Percentiles rank a stretch among this genome's conserved stretches.
These are phyloP conservation scores for Argyrosomus japonicus DNA, from an alignment of 2,113 vertebrate species.

Conservation along the genomic window DNA sequence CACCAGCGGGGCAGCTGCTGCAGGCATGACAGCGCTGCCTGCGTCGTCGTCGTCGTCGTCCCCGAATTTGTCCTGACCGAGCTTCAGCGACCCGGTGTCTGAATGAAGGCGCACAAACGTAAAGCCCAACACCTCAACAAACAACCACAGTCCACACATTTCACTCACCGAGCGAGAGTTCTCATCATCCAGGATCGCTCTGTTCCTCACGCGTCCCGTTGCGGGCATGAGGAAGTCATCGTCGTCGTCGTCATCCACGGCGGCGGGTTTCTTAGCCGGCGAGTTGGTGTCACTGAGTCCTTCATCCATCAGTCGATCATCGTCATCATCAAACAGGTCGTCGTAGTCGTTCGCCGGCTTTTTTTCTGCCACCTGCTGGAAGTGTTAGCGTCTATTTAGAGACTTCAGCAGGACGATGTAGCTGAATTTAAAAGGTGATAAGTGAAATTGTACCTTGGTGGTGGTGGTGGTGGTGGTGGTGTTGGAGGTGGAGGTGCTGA, in stretches of 20 bases:
- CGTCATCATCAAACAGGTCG: slow-evolving; percentile 92
- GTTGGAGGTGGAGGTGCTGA: slow-evolving; percentile 64
- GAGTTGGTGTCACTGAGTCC: slow-evolving; percentile 81
- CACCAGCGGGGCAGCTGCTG: slow-evolving; percentile 58
- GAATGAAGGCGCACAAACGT: slow-evolving; percentile 18
- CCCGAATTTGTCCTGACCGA: slow-evolving; percentile 71
- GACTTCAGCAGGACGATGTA: background rate
- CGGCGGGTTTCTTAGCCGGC: slow-evolving; percentile 77
- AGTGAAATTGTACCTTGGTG: slow-evolving; percentile 43
- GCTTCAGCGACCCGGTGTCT: slow-evolving; percentile 88
- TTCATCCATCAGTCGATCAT: slow-evolving; percentile 85
- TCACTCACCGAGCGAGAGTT: slow-evolving; percentile 90
- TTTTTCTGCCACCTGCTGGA: slow-evolving; percentile 42
- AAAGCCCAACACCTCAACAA: too few relatives aligned
- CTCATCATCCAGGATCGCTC: slow-evolving; percentile 89
- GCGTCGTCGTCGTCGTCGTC: slow-evolving; percentile 77
- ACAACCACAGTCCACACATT: too few relatives aligned
- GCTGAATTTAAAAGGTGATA: background rate
- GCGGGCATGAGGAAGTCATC: slow-evolving; percentile 84
- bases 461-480: background rate
- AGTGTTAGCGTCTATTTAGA: too few relatives aligned
- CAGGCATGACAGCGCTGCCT: slow-evolving; percentile 62
- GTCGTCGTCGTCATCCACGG: slow-evolving; percentile 80
- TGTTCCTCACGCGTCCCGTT: slow-evolving; percentile 81
- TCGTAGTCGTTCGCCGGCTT: slow-evolving; percentile 83